phyloP scores from a whole-genome alignment of 2,888 invertebrate species.

The Idaea aversata region DNA sequence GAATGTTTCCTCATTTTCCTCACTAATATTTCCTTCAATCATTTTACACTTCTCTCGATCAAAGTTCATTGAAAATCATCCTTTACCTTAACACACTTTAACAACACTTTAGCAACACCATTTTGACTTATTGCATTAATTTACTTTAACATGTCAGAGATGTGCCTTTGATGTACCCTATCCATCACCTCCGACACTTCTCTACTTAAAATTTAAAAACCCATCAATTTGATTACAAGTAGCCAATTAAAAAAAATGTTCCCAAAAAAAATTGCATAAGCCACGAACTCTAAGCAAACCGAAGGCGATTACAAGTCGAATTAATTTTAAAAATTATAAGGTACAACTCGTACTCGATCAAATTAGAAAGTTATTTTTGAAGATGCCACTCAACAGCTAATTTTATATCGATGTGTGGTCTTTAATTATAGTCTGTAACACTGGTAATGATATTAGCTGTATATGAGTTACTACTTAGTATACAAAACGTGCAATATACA shows the following conservation, averaged over 20 bases:
- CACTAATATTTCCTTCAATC: neutral
- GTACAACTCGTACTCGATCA: slow-evolving; percentile 43
- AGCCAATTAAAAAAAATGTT: slow-evolving; percentile 48
- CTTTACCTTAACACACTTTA: neutral
- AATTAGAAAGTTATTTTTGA: slow-evolving; percentile 42
- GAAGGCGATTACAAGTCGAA: slow-evolving; percentile 44
- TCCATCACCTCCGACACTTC: slow-evolving; percentile 11
- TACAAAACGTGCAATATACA: neutral
- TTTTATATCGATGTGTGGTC: slow-evolving; percentile 20
- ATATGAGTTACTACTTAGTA: neutral
- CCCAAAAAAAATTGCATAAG: slow-evolving; percentile 42
- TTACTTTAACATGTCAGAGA: slow-evolving; percentile 3
- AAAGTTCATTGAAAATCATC: neutral
- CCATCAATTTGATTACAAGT: slow-evolving; percentile 38
- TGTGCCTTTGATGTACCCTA: slow-evolving; percentile 16
- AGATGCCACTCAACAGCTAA: slow-evolving; percentile 23
- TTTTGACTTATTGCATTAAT: slow-evolving; percentile 46
- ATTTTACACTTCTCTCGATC: neutral
- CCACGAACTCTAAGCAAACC: slow-evolving; percentile 52
- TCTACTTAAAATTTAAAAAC: slow-evolving; percentile 34
- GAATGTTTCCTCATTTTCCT: neutral
- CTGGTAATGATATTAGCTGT: neutral
- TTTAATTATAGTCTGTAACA: slow-evolving; percentile 16
- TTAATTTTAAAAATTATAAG: slow-evolving; percentile 51
- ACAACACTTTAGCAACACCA: slow-evolving; percentile 40